Percentiles rank a stretch among this genome's conserved stretches.
Evolutionary conservation across 2,888 invertebrate species (phyloP).

Genomic region (Chrysolina oricalcia): DNA sequence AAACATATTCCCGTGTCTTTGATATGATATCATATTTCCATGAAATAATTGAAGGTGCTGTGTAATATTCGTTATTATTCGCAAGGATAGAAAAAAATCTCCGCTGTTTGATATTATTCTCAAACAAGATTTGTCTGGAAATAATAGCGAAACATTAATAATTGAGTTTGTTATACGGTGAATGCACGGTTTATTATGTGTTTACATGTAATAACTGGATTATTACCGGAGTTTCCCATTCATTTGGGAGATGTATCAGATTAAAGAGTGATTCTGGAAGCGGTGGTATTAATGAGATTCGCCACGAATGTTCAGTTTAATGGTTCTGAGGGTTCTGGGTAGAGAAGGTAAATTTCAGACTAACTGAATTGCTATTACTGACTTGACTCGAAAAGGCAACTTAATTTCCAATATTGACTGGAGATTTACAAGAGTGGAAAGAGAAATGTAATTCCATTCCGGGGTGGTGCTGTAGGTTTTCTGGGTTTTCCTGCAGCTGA

Average conservation of each 20-base stretch:
- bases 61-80: background rate
- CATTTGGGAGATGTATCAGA: conserved; percentile 13
- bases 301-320: conserved; percentile 1
- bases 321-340: conserved; percentile 4
- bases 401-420: background rate
- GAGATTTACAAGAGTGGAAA: background rate
- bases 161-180: conserved; percentile 11
- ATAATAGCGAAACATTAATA: conserved; percentile 13
- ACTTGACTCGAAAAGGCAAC: background rate
- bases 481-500: too few relatives aligned
- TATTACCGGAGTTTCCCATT: conserved; percentile 9
- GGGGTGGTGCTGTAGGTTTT: too few relatives aligned
- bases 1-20: too few relatives aligned
- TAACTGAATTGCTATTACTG: background rate
- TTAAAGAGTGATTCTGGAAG: conserved; percentile 4
- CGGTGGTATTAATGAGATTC: conserved; percentile 8
- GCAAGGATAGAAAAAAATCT: background rate
- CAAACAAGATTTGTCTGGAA: conserved; percentile 5
- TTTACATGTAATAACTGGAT: conserved; percentile 16
- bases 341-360: background rate
- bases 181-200: conserved; percentile 19
- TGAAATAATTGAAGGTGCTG: background rate
- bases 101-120: background rate
- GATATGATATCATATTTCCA: too few relatives aligned
- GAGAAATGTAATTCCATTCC: background rate